Conservation (phyloP, 2,113 vertebrate genomes). For the Notarius quadriscutis region DNA sequence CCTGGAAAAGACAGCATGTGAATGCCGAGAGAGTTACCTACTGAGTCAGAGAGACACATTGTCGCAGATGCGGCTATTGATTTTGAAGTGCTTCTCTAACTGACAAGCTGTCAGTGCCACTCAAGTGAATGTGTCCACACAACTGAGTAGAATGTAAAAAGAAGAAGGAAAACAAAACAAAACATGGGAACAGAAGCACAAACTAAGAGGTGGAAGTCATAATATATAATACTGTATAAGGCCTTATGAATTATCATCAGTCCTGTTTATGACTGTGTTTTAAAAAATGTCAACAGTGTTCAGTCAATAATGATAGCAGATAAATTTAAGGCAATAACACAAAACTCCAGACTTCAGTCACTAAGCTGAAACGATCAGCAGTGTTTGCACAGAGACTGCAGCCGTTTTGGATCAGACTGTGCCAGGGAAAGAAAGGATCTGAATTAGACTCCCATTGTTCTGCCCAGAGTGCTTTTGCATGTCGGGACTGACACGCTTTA, state of each 20-base stretch:
- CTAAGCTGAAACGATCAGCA: not conserved
- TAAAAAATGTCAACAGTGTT: not conserved
- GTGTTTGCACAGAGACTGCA: not conserved
- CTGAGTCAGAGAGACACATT: constrained; percentile 53
- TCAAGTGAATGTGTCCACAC: constrained; percentile 36
- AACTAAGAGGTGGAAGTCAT: not conserved
- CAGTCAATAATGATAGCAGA: not conserved
- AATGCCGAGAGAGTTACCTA: constrained; percentile 42
- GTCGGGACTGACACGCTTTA: too few relatives aligned
- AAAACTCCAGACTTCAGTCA: not conserved
- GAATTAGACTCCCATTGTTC: not conserved
- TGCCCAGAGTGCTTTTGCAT: too few relatives aligned
- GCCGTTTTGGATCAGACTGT: not conserved
- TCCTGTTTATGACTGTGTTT: not conserved
- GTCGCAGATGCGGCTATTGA: constrained; percentile 62
- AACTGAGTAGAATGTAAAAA: not conserved
- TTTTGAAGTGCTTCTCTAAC: constrained; percentile 68
- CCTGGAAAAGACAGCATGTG: constrained; percentile 8
- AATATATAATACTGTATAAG: not conserved
- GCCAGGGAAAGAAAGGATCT: not conserved
- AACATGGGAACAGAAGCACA: not conserved
- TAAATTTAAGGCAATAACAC: not conserved
- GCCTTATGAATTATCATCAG: not conserved
- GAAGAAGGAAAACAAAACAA: not conserved
- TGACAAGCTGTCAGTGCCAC: constrained; percentile 64